Evolutionary conservation across 2,797 vertebrate genomes (phyloP).

Genomic region (Phalanger gymnotis): DNA sequence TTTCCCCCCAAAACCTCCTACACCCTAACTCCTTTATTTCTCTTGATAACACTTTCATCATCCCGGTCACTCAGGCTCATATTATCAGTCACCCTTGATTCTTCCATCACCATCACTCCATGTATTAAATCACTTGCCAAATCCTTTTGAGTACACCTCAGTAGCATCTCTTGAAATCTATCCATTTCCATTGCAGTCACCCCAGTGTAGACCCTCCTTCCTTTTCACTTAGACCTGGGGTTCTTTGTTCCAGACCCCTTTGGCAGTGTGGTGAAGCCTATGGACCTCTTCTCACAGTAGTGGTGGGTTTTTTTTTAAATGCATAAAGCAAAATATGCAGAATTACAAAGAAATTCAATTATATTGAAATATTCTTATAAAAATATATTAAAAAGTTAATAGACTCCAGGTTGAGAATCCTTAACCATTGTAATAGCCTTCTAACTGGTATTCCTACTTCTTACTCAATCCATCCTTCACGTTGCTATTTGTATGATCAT

Average conservation of each 20-base stretch:
- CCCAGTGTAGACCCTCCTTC: not conserved
- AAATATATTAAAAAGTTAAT: not conserved
- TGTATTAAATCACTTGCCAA: not conserved
- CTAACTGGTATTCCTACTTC: not conserved
- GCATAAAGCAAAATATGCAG: not conserved
- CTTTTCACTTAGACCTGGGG: not conserved
- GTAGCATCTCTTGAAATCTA: not conserved
- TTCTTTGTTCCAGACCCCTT: not conserved
- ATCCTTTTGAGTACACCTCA: not conserved
- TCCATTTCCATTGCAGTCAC: not conserved
- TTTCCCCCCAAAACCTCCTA: not conserved
- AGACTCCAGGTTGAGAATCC: not conserved
- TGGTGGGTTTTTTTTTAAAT: not conserved
- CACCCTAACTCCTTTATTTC: not conserved
- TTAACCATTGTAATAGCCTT: not conserved
- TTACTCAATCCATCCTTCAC: not conserved
- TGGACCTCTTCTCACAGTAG: not conserved
- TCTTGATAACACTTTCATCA: not conserved
- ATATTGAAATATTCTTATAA: not conserved
- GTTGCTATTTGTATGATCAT: not conserved
- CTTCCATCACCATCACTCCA: not conserved
- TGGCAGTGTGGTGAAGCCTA: not conserved
- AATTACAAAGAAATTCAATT: not conserved
- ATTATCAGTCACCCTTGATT: not conserved
- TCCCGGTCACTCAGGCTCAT: not conserved